Percentiles rank a stretch among this genome's conserved stretches.
These are phyloP conservation scores for Calcarius ornatus DNA, from an alignment of 2,113 vertebrate genomes.

Conservation along the genomic window DNA sequence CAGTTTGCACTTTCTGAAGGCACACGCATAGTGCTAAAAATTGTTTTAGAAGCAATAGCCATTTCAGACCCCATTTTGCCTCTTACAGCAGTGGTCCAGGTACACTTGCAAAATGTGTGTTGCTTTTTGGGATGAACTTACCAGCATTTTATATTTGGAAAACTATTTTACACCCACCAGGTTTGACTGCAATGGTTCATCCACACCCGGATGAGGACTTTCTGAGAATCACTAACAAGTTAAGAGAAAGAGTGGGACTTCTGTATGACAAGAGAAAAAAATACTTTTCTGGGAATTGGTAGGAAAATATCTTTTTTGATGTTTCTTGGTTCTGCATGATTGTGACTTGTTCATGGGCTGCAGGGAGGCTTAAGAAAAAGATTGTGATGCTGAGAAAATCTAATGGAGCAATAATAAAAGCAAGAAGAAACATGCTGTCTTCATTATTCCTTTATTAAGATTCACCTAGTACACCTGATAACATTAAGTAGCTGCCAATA, in stretches of 20 bases:
- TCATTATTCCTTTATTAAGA: conserved; percentile 38
- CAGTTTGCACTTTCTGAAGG: background rate
- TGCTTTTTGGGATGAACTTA: background rate
- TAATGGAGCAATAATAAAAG: background rate
- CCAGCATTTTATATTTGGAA: background rate
- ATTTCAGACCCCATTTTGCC: background rate
- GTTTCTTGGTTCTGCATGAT: background rate
- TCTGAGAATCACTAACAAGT: background rate
- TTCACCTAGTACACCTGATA: background rate
- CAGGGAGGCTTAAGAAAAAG: background rate
- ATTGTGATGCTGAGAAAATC: background rate
- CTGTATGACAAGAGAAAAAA: background rate
- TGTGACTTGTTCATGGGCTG: background rate
- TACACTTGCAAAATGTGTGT: background rate
- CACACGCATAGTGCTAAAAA: background rate
- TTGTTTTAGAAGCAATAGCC: background rate
- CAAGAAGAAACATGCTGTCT: background rate
- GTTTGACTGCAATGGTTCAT: background rate
- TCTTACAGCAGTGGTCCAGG: background rate
- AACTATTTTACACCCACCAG: background rate
- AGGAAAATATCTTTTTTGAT: background rate
- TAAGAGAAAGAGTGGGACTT: background rate
- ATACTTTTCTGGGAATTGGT: background rate
- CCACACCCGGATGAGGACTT: background rate
- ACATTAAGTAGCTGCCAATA: conserved; percentile 12